A percentile compares a stretch with the other conserved stretches of the same genome.
These are phyloP conservation scores for Seriola dumerili DNA, from an alignment of 2,113 vertebrate species.

Conservation along the genomic window DNA sequence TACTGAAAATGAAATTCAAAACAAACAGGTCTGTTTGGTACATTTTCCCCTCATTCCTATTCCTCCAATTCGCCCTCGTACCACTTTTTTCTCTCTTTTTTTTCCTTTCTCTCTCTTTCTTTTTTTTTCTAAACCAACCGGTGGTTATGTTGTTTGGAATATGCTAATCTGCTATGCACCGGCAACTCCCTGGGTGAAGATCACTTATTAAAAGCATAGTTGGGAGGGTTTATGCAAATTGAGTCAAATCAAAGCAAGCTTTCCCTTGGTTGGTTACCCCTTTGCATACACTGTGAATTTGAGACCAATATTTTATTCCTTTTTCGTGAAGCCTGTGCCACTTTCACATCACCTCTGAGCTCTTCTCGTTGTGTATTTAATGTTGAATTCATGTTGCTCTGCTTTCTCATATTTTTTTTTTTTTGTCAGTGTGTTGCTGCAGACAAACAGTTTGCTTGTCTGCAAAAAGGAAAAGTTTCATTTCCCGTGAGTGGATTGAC, in stretches of 20 bases:
- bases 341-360: conserved; percentile 50
- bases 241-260: conserved; percentile 80
- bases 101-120: conserved; percentile 1
- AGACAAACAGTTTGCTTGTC: conserved; percentile 70
- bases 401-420: conserved; percentile 2
- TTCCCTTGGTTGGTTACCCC: conserved; percentile 76
- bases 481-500: conserved; percentile 83
- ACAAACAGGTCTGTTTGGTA: conserved; percentile 73
- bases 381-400: conserved; percentile 58
- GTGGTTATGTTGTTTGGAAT: conserved; percentile 81
- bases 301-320: conserved; percentile 67
- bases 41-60: conserved; percentile 32
- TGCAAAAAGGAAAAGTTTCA: conserved; percentile 75
- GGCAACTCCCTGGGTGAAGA: conserved; percentile 84
- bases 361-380: conserved; percentile 47
- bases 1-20: conserved; percentile 72
- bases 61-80: conserved; percentile 59
- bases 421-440: conserved; percentile 28
- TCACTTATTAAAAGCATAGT: conserved; percentile 86
- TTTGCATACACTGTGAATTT: conserved; percentile 75
- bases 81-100: conserved; percentile 36
- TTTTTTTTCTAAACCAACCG: conserved; percentile 54
- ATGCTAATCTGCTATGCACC: conserved; percentile 81
- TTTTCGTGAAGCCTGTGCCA: conserved; percentile 38
- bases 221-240: conserved; percentile 85